A percentile compares a stretch with the other conserved stretches of the same genome.
Evolutionary conservation across 2,888 invertebrate genomes (phyloP).

Genomic region (Eupithecia abbreviata): DNA sequence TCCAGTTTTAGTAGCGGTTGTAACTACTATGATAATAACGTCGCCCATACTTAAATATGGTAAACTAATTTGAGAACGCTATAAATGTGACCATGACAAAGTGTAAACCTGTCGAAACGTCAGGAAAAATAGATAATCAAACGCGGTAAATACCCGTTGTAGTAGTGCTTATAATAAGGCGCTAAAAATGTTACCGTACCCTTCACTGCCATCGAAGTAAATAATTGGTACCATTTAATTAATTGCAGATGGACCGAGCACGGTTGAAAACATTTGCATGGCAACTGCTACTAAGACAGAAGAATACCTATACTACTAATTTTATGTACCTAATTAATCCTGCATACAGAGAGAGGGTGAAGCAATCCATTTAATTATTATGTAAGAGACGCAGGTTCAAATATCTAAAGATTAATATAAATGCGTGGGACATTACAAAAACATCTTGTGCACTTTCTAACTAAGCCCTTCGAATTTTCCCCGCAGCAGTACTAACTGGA

Average conservation of each 20-base stretch:
- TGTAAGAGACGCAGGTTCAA: neutral
- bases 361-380: neutral
- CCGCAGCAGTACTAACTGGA: constrained; percentile 8
- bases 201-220: too few relatives aligned
- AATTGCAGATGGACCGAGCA: constrained; percentile 58
- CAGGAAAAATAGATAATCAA: too few relatives aligned
- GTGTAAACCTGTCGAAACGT: too few relatives aligned
- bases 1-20: neutral
- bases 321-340: neutral
- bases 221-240: constrained; percentile 13
- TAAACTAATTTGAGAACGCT: neutral
- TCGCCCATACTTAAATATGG: neutral
- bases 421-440: neutral
- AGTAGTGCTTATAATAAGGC: too few relatives aligned
- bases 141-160: too few relatives aligned
- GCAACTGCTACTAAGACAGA: constrained; percentile 49
- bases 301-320: constrained; percentile 53
- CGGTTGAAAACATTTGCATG: constrained; percentile 53
- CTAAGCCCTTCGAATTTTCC: neutral
- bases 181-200: too few relatives aligned
- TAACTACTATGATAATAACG: neutral
- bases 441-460: neutral
- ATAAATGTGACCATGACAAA: neutral
- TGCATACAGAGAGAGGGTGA: neutral
- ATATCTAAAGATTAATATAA: neutral